phyloP scores from a whole-genome alignment of 53 echinoderm and acorn worm genomes.

The Henricia sp. region DNA sequence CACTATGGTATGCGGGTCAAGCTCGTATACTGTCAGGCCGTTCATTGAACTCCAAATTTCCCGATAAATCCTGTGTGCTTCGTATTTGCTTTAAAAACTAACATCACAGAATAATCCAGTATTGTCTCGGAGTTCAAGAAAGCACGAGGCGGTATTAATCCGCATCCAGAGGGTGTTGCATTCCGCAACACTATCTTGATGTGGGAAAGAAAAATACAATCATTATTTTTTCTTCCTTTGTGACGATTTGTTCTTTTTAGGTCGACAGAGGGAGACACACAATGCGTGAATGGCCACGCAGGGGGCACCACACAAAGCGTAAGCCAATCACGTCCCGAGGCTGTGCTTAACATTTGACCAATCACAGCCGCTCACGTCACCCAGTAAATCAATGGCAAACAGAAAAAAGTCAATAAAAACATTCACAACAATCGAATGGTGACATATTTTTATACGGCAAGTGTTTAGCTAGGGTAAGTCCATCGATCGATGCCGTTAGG shows the following conservation, averaged over 20 bases:
- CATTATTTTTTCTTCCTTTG: background rate
- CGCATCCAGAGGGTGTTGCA: background rate
- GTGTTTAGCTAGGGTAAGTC: too few species aligned
- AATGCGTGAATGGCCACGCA: background rate
- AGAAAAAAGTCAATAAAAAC: too few species aligned
- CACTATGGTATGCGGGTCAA: too few species aligned
- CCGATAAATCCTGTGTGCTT: too few species aligned
- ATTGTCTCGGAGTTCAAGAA: background rate
- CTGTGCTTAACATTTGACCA: background rate
- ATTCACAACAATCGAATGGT: too few species aligned
- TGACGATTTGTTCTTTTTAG: background rate
- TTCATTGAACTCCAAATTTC: too few species aligned
- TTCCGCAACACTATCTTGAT: background rate
- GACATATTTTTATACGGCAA: too few species aligned
- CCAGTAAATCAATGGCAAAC: too few species aligned
- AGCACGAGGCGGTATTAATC: background rate
- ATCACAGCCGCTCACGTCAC: too few species aligned
- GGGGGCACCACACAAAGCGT: conserved; percentile 11
- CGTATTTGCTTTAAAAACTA: too few species aligned
- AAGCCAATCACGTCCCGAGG: background rate
- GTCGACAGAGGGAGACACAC: conserved; percentile 20
- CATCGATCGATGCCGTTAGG: too few species aligned
- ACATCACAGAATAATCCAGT: background rate
- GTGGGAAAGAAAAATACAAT: background rate
- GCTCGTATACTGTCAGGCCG: too few species aligned